These are phyloP conservation scores for Melanotaenia nigrans DNA, from an alignment of 2,797 vertebrate genomes.

Conservation along the genomic window DNA sequence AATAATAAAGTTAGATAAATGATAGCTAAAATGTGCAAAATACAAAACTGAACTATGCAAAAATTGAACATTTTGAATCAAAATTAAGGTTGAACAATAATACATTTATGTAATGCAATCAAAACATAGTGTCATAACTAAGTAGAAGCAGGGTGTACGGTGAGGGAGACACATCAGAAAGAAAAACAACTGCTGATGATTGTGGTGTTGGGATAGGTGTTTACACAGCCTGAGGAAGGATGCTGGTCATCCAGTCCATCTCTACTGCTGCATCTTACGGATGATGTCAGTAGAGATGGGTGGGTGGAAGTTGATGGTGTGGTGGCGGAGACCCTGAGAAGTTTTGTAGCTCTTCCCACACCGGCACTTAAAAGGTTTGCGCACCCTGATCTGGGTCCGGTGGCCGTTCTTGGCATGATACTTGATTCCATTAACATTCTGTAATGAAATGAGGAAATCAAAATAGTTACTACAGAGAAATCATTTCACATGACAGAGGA, in stretches of 20 bases:
- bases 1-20: constrained; percentile 81
- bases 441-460: constrained; percentile 41
- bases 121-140: constrained; percentile 78
- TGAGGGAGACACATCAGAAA: constrained; percentile 1
- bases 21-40: constrained; percentile 95
- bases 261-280: constrained; percentile 97
- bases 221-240: constrained; percentile 51
- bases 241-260: constrained; percentile 79
- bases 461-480: background rate
- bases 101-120: constrained; percentile 88
- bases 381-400: constrained; percentile 96
- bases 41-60: constrained; percentile 93
- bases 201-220: constrained; percentile 84
- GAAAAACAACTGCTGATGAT: constrained; percentile 83
- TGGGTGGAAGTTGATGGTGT: constrained; percentile 98
- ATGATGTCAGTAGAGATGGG: constrained; percentile 94
- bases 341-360: constrained; percentile 99
- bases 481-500: background rate
- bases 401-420: constrained; percentile 99
- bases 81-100: constrained; percentile 65
- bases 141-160: background rate
- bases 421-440: constrained; percentile 99
- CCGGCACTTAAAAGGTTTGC: constrained; percentile 98
- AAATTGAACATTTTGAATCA: constrained; percentile 86
- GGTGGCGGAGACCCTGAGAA: constrained; percentile 98